These are phyloP conservation scores for Entomyzon cyanotis DNA, from an alignment of 2,113 vertebrate species.

Conservation along the genomic window DNA sequence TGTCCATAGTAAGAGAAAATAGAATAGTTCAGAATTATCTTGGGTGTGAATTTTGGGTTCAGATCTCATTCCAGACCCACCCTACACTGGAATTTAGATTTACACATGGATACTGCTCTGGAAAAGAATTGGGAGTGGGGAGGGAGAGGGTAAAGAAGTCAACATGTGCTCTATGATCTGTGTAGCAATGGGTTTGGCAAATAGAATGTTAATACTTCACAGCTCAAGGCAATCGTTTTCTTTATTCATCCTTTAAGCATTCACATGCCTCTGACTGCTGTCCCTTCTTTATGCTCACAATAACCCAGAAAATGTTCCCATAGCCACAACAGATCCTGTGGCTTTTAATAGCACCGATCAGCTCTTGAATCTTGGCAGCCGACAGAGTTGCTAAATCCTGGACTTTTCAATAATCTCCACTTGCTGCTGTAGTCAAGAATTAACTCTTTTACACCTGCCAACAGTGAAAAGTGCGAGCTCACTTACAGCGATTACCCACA, in stretches of 20 bases:
- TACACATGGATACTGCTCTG: not conserved
- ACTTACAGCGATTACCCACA: not conserved
- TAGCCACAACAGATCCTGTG: not conserved
- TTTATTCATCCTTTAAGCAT: not conserved
- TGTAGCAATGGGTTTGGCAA: not conserved
- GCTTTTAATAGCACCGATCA: not conserved
- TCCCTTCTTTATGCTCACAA: not conserved
- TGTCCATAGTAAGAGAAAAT: not conserved
- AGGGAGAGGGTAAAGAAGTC: not conserved
- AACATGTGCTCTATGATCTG: not conserved
- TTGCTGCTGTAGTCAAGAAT: not conserved
- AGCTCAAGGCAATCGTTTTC: not conserved
- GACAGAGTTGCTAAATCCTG: not conserved
- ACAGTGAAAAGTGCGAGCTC: not conserved
- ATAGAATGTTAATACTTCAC: not conserved
- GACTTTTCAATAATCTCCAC: not conserved
- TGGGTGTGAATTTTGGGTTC: not conserved
- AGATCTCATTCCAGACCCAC: not conserved
- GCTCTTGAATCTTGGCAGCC: not conserved
- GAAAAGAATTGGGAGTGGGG: not conserved
- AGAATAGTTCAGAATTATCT: conserved; percentile 4
- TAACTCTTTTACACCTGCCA: not conserved
- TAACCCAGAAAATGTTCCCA: not conserved
- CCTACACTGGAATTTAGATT: not conserved
- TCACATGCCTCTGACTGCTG: not conserved